Conservation (phyloP, 1,140 invertebrate species). For the Heterodera carotae region DNA sequence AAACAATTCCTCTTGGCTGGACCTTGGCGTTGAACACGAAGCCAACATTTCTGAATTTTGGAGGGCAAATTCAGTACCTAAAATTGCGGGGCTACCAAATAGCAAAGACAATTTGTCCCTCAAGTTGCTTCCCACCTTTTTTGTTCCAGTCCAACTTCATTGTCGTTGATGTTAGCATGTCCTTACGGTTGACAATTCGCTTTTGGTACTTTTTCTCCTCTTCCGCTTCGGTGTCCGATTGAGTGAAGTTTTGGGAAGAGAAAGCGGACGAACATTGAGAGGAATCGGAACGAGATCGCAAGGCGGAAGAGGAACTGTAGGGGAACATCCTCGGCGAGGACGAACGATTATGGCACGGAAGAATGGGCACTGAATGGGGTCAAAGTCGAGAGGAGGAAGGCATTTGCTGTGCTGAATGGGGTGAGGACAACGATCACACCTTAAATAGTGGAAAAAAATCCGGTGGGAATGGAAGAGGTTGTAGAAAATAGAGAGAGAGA, state of each 20-base stretch:
- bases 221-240: constrained; percentile 33
- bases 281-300: constrained; percentile 2
- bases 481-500: neutral
- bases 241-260: constrained; percentile 28
- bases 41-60: constrained; percentile 12
- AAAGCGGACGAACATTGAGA: constrained; percentile 19
- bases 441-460: too few relatives aligned
- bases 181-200: constrained; percentile 1
- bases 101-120: too few relatives aligned
- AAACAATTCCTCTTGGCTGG: constrained; percentile 4
- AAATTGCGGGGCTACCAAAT: too few relatives aligned
- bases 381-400: neutral
- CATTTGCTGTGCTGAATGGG: too few relatives aligned
- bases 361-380: neutral
- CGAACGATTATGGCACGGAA: neutral
- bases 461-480: neutral
- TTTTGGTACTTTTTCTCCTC: constrained; percentile 24
- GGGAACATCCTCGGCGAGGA: neutral
- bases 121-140: constrained; percentile 16
- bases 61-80: too few relatives aligned
- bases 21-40: constrained; percentile 9
- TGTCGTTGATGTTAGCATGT: neutral
- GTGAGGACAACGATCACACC: neutral
- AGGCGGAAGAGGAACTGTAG: neutral
- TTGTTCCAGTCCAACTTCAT: constrained; percentile 5